phyloP scores from a whole-genome alignment of 1,140 invertebrate genomes.

The Aphaenogaster ashmeadi region DNA sequence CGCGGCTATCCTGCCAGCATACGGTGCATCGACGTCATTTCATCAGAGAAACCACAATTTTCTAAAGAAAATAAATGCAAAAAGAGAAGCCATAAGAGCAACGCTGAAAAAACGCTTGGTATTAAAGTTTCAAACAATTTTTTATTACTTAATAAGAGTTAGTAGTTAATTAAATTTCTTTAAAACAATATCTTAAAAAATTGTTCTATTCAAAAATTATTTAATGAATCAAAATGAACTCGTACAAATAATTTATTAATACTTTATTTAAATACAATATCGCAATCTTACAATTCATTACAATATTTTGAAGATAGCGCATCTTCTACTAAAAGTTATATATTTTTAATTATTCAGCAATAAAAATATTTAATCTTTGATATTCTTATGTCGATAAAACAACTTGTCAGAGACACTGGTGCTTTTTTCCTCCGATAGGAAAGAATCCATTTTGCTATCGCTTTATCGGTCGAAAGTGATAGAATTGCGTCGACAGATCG shows the following conservation, averaged over 20 bases:
- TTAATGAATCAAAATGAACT: background rate
- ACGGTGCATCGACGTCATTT: conserved; percentile 13
- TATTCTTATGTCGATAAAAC: background rate
- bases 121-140: conserved; percentile 20
- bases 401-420: background rate
- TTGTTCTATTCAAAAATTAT: conserved; percentile 4
- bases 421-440: background rate
- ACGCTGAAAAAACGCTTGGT: background rate
- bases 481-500: conserved; percentile 1
- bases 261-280: background rate
- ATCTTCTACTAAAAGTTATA: background rate
- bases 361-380: background rate
- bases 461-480: conserved; percentile 5
- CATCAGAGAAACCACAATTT: background rate
- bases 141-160: background rate
- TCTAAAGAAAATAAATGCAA: background rate
- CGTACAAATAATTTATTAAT: background rate
- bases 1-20: conserved; percentile 1
- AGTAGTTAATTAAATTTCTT: background rate
- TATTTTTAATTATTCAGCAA: background rate
- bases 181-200: background rate
- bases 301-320: background rate
- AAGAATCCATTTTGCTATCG: background rate
- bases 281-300: background rate
- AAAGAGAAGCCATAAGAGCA: background rate